These are phyloP conservation scores for Rhyacophila evoluta DNA, from an alignment of 2,888 invertebrate species.

Conservation along the genomic window DNA sequence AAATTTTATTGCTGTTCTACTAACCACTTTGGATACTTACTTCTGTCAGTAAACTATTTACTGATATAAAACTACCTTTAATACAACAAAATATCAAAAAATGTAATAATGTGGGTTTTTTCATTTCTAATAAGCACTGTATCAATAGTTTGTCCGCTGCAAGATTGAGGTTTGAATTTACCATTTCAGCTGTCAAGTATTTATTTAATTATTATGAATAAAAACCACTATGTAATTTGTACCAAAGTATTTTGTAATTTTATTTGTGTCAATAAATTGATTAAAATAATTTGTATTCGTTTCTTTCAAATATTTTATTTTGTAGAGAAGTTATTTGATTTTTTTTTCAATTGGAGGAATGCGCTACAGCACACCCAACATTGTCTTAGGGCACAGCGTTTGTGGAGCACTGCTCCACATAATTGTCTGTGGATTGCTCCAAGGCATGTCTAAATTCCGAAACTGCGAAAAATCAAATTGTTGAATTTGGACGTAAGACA, in stretches of 20 bases:
- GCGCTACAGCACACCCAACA: too few relatives aligned
- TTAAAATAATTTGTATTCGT: conserved; percentile 62
- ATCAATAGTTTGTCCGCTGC: background rate
- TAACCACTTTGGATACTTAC: background rate
- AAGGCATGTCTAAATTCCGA: too few relatives aligned
- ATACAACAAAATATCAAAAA: background rate
- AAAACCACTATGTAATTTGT: conserved; percentile 59
- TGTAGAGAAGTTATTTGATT: too few relatives aligned
- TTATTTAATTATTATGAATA: conserved; percentile 34
- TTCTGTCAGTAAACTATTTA: too few relatives aligned
- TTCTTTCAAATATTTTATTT: too few relatives aligned
- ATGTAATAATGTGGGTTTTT: background rate
- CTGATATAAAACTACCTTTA: background rate
- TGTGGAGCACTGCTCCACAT: too few relatives aligned
- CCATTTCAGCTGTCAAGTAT: background rate
- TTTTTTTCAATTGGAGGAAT: too few relatives aligned
- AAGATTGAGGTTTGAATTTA: background rate
- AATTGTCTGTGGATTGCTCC: too few relatives aligned
- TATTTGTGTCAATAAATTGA: conserved; percentile 70
- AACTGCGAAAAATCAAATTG: too few relatives aligned
- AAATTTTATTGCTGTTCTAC: background rate
- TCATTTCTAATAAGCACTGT: background rate
- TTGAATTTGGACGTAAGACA: too few relatives aligned
- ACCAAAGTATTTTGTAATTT: conserved; percentile 68
- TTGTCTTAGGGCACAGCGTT: too few relatives aligned